phyloP scores from a whole-genome alignment of 2,888 invertebrate genomes.

The Formica aserva region DNA sequence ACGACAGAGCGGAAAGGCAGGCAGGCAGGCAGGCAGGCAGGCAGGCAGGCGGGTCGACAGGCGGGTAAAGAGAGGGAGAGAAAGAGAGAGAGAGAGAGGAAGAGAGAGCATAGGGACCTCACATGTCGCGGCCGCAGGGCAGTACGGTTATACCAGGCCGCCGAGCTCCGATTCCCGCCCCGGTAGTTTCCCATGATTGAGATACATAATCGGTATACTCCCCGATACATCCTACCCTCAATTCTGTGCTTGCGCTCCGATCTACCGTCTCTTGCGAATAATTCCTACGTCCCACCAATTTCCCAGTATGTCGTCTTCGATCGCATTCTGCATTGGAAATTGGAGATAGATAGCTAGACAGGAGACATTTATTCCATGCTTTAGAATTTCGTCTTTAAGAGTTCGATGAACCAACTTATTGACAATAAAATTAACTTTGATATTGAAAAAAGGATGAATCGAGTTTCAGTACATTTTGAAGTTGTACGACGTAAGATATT shows the following conservation, averaged over 20 bases:
- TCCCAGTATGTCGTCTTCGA: neutral
- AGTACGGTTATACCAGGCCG: constrained; percentile 73
- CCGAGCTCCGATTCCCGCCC: constrained; percentile 78
- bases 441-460: neutral
- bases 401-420: neutral
- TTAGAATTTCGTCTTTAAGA: neutral
- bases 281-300: neutral
- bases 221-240: constrained; percentile 65
- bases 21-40: constrained; percentile 38
- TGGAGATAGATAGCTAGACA: neutral
- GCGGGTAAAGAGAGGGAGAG: neutral
- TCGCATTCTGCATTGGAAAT: constrained; percentile 12
- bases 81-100: constrained; percentile 8
- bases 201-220: constrained; percentile 79
- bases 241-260: neutral
- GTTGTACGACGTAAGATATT: neutral
- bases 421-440: neutral
- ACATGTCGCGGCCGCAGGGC: constrained; percentile 81
- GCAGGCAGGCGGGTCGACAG: constrained; percentile 44
- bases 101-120: constrained; percentile 74
- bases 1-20: constrained; percentile 1
- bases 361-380: neutral
- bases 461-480: neutral
- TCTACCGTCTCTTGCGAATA: constrained; percentile 23
- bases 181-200: constrained; percentile 83